phyloP scores from a whole-genome alignment of 2,797 vertebrate genomes.

The Phoebastria nigripes region DNA sequence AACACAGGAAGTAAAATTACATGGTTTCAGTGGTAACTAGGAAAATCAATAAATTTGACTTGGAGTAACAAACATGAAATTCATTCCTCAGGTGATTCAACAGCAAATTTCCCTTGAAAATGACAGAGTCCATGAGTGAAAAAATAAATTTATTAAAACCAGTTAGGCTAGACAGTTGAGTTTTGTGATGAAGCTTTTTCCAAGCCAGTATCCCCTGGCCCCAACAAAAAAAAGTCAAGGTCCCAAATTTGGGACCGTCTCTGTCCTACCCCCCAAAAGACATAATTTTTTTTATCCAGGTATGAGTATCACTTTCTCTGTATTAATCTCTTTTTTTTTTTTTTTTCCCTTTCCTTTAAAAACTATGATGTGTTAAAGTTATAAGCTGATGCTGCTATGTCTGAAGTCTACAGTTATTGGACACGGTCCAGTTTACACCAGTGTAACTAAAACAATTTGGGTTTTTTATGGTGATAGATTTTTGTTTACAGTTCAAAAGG shows the following conservation, averaged over 20 bases:
- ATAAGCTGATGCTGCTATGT: not conserved
- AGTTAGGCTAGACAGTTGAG: not conserved
- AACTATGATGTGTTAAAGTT: not conserved
- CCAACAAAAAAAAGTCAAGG: not conserved
- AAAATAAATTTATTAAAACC: not conserved
- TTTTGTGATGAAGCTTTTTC: not conserved
- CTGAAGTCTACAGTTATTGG: not conserved
- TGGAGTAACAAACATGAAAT: not conserved
- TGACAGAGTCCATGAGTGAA: not conserved
- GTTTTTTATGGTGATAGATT: not conserved
- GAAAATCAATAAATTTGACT: not conserved
- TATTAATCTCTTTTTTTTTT: not conserved
- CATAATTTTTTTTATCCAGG: accelerated
- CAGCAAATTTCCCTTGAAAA: not conserved
- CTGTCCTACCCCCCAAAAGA: accelerated
- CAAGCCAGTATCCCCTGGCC: accelerated
- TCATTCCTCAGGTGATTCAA: not conserved
- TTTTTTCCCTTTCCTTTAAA: not conserved
- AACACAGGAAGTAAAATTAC: not conserved
- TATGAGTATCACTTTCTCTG: not conserved
- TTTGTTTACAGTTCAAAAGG: slow-evolving; percentile 33
- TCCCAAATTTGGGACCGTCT: accelerated
- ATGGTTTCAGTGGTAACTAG: not conserved
- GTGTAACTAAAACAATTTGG: not conserved
- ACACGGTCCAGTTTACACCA: not conserved